Conservation (phyloP, 2,797 vertebrate species). For the Arremon brunneinucha region DNA sequence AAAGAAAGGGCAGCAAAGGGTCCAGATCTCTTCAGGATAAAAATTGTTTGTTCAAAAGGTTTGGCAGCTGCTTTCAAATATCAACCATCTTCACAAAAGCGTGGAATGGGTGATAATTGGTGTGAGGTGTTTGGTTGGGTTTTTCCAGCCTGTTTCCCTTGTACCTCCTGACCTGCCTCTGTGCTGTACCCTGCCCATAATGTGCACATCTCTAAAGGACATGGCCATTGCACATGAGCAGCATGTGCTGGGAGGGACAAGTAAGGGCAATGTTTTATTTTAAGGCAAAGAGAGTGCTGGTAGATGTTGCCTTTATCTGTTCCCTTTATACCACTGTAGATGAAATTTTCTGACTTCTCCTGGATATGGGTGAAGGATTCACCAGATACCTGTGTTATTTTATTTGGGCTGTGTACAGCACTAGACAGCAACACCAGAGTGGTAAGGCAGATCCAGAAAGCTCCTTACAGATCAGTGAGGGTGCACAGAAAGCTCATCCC, state of each 20-base stretch:
- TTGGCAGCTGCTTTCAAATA: background rate
- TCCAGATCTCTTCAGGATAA: background rate
- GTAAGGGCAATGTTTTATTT: background rate
- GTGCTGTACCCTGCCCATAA: background rate
- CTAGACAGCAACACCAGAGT: accelerated
- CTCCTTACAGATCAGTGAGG: background rate
- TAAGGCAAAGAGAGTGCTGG: background rate
- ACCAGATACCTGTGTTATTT: background rate
- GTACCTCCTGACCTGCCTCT: background rate
- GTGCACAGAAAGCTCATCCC: background rate
- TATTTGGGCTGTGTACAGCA: background rate
- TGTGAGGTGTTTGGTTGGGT: background rate
- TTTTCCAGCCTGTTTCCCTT: background rate
- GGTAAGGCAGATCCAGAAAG: background rate
- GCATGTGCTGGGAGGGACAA: background rate
- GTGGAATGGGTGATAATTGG: background rate
- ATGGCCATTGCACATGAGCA: too few relatives aligned
- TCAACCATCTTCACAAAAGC: background rate
- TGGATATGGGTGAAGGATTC: background rate
- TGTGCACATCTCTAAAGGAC: background rate
- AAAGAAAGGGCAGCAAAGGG: background rate
- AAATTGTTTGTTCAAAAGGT: background rate
- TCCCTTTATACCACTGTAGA: background rate
- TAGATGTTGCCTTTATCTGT: background rate
- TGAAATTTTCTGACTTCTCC: background rate